Evolutionary conservation across 2,797 vertebrate genomes (phyloP).

Genomic region (Sebastes iracundus): DNA sequence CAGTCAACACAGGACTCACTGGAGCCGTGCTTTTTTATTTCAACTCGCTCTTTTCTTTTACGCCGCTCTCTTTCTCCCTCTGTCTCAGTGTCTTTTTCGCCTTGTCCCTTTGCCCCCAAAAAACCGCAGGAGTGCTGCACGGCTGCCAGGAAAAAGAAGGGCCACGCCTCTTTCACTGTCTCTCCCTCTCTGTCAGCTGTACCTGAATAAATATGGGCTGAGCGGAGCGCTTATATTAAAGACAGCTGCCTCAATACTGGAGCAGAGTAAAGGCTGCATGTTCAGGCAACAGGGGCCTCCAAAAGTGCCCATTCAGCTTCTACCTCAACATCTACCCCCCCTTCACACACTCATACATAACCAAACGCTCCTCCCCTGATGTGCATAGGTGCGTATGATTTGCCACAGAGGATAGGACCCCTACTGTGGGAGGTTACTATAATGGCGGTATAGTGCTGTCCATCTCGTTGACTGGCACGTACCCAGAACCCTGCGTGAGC

Average conservation of each 20-base stretch:
- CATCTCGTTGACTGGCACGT: constrained; percentile 59
- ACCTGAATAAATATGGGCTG: constrained; percentile 84
- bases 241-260: constrained; percentile 81
- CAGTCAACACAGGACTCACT: constrained; percentile 63
- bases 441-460: constrained; percentile 29
- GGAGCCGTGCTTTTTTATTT: constrained; percentile 57
- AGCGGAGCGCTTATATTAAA: constrained; percentile 82
- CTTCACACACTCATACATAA: constrained; percentile 11
- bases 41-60: constrained; percentile 38
- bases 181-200: constrained; percentile 73
- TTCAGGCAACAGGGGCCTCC: constrained; percentile 60
- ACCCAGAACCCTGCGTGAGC: constrained; percentile 54
- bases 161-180: constrained; percentile 71
- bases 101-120: constrained; percentile 75
- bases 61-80: constrained; percentile 28
- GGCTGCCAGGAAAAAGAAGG: constrained; percentile 78
- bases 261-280: constrained; percentile 62
- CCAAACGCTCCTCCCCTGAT: constrained; percentile 41
- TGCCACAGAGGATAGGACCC: constrained; percentile 51
- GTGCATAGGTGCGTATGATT: constrained; percentile 67
- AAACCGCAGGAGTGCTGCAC: constrained; percentile 73
- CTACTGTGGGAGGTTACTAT: constrained; percentile 51
- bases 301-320: constrained; percentile 70
- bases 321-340: constrained; percentile 16
- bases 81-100: constrained; percentile 58